Evolutionary conservation across 2,797 vertebrate genomes (phyloP).

Genomic region (Phoebastria nigripes): DNA sequence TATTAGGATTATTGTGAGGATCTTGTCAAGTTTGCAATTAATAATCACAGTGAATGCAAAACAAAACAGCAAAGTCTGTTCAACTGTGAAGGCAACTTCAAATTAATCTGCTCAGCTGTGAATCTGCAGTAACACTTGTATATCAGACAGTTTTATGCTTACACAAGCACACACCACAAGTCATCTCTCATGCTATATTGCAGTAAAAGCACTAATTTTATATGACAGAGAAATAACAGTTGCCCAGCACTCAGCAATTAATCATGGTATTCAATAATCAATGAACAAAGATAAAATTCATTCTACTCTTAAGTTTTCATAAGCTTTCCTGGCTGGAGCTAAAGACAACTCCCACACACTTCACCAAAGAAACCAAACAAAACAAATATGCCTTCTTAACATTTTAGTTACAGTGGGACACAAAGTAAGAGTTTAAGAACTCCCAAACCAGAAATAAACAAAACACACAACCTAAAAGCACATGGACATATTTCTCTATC

Average conservation of each 20-base stretch:
- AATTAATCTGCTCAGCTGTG: background rate
- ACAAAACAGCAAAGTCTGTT: background rate
- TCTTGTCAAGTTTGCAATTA: background rate
- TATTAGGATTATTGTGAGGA: background rate
- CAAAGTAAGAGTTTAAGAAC: background rate
- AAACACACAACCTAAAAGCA: background rate
- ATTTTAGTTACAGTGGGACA: background rate
- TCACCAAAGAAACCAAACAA: constrained; percentile 52
- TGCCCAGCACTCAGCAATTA: background rate
- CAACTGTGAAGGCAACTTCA: background rate
- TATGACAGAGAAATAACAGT: background rate
- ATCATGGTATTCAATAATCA: background rate
- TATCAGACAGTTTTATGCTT: background rate
- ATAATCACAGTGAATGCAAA: background rate
- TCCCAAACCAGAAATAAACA: background rate
- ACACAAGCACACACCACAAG: background rate
- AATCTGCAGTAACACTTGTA: background rate
- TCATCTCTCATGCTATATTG: background rate
- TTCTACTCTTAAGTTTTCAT: background rate
- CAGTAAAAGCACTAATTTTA: background rate
- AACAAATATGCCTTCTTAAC: background rate
- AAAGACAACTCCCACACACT: constrained; percentile 3
- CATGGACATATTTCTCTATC: background rate
- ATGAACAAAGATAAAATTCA: background rate
- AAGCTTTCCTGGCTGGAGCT: background rate